These are phyloP conservation scores for Microchrysa polita DNA, from an alignment of 2,888 invertebrate genomes.

Conservation along the genomic window DNA sequence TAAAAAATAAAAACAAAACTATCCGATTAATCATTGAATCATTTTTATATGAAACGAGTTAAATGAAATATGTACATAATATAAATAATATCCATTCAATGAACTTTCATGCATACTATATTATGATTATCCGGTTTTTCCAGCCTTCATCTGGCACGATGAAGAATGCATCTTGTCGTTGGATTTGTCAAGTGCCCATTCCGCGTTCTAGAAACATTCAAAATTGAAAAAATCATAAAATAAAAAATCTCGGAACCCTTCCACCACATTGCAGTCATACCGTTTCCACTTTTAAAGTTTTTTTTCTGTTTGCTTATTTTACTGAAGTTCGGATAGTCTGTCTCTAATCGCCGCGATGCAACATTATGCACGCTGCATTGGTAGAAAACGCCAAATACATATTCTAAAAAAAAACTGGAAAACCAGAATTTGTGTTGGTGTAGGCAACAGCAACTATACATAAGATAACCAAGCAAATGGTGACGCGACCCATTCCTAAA, in stretches of 20 bases:
- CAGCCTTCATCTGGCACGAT: background rate
- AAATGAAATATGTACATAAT: too few relatives aligned
- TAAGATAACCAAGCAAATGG: background rate
- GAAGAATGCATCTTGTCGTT: slow-evolving; percentile 17
- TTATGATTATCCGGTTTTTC: slow-evolving; percentile 13
- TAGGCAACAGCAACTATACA: slow-evolving; percentile 18
- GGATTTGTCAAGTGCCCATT: slow-evolving; percentile 41
- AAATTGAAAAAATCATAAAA: background rate
- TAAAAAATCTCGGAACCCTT: slow-evolving; percentile 9
- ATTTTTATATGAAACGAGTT: too few relatives aligned
- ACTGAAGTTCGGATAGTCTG: background rate
- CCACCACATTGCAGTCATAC: slow-evolving; percentile 19
- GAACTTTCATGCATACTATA: background rate
- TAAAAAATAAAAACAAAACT: too few relatives aligned
- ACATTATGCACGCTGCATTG: slow-evolving; percentile 31
- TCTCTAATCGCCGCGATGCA: slow-evolving; percentile 10
- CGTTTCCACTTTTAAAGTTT: slow-evolving; percentile 13
- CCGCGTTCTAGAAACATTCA: slow-evolving; percentile 9
- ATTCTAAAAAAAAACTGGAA: slow-evolving; percentile 26
- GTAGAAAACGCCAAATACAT: slow-evolving; percentile 32
- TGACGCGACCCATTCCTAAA: slow-evolving; percentile 15
- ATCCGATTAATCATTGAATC: too few relatives aligned
- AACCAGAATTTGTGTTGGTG: slow-evolving; percentile 42
- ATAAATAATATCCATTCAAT: too few relatives aligned
- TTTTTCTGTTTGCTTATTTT: slow-evolving; percentile 19